A percentile compares a stretch with the other conserved stretches of the same genome.
These are phyloP conservation scores for Pseudopipra pipra DNA, from an alignment of 2,113 vertebrate genomes.

Conservation along the genomic window DNA sequence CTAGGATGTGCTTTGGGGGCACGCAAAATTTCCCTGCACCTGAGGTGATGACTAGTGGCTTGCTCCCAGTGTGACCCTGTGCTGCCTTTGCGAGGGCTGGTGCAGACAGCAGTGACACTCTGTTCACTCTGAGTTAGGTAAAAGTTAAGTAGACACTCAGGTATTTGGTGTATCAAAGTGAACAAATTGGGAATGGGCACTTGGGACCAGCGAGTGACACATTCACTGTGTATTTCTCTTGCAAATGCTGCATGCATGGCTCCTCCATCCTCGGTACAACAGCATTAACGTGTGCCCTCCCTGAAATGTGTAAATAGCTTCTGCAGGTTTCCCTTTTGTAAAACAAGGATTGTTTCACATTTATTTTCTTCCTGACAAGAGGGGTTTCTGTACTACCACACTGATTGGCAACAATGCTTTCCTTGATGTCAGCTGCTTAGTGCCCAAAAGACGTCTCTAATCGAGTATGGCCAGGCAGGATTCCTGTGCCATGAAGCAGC, in stretches of 20 bases:
- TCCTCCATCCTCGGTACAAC: background rate
- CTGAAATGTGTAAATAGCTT: background rate
- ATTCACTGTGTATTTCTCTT: background rate
- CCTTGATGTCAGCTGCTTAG: background rate
- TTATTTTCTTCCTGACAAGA: background rate
- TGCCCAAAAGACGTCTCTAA: background rate
- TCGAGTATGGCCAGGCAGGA: background rate
- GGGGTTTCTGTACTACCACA: background rate
- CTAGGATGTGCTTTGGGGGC: rapidly evolving
- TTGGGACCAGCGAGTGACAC: background rate
- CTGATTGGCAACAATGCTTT: background rate
- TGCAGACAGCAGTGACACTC: background rate
- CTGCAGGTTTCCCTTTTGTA: background rate
- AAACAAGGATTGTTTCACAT: background rate
- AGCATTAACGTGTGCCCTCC: background rate
- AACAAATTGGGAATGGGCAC: background rate
- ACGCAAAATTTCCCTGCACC: background rate
- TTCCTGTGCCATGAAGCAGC: background rate
- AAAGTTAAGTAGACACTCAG: background rate
- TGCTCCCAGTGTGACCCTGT: rapidly evolving
- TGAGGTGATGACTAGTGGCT: rapidly evolving
- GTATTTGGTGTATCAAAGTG: background rate
- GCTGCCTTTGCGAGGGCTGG: background rate
- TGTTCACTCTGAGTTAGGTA: background rate
- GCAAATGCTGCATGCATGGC: rapidly evolving